These are phyloP conservation scores for Brachyhypopomus occidentalis DNA, from an alignment of 2,113 vertebrate species.

Conservation along the genomic window DNA sequence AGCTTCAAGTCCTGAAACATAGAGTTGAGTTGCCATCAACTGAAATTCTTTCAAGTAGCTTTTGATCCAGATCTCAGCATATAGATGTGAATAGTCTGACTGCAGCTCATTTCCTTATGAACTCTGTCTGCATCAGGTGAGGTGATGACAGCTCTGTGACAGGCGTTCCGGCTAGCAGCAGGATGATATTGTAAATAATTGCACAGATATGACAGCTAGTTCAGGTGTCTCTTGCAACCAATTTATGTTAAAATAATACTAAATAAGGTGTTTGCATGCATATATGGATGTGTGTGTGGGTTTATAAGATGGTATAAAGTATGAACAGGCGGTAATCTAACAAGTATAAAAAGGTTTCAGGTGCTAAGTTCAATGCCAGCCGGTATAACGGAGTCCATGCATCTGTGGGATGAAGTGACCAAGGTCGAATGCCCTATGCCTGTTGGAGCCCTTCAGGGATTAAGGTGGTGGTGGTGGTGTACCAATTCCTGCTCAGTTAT, in stretches of 20 bases:
- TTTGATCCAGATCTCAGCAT: slow-evolving; percentile 13
- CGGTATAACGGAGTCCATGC: neutral
- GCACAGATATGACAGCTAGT: slow-evolving; percentile 48
- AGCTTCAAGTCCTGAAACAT: neutral
- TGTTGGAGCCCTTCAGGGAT: neutral
- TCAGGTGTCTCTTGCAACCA: slow-evolving; percentile 16
- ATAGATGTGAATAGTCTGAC: slow-evolving; percentile 8
- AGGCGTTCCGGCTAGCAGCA: slow-evolving; percentile 36
- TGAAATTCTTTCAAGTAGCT: neutral
- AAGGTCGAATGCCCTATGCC: neutral
- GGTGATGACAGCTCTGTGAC: slow-evolving; percentile 27
- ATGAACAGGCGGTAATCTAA: slow-evolving; percentile 32
- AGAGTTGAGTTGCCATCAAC: neutral
- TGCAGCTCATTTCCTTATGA: slow-evolving; percentile 34
- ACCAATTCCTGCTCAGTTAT: too few species aligned
- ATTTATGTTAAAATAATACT: slow-evolving; percentile 18
- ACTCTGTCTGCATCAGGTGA: neutral
- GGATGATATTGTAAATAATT: slow-evolving; percentile 46
- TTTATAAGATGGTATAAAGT: slow-evolving; percentile 9
- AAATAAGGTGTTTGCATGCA: slow-evolving; percentile 13
- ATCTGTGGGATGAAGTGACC: neutral
- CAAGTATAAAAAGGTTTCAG: slow-evolving; percentile 17
- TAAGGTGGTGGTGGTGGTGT: too few species aligned
- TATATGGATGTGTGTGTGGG: neutral
- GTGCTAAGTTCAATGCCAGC: neutral